Evolutionary conservation across 1,140 invertebrate species (phyloP), one percentile per base, ranked within the genome.

Genomic region (Riptortus pedestris): DNA sequence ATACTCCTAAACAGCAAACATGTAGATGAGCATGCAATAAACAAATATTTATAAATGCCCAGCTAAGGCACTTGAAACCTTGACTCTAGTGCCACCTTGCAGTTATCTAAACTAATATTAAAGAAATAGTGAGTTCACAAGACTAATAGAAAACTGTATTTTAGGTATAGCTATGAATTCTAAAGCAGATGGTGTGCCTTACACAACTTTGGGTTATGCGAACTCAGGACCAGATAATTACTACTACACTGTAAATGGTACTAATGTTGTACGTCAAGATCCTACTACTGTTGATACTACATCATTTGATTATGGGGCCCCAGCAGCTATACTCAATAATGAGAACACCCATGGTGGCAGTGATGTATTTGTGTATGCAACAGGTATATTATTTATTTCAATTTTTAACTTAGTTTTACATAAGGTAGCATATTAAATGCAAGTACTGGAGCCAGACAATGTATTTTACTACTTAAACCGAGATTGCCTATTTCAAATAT

Each of bases 281-380:
- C 85, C 87, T 0, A 75, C 73, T 0, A 63, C 71, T 2, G 72
- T 78, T 12, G 77, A 89, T 63, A 85, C 84, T 0, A 79, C 77
- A 9, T 76, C 78, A 65, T 86, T 81, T 70, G 79, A 81, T 47
- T 93, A 90, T 70, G 80, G 82, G n/a, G 87, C 90, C 69, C 83
- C 88, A 69, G 81, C 87, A 0, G 80, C 78, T 0, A 81, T 93
- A 20, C 78, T 83, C 43, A 77, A 84, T 24, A 80, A 86, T 66
- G 86, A 87, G 68, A 86, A 86, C 70, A 78, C 81, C 55, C 91
- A 94, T 70, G 85, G 86, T 1, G 91, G 90, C 2, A 84, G 86
- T 26, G 91, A 95, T 74, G 90, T 93, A 0, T 78, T 81, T 16
- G 79, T 93, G 66, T 93, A 90, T 75, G 89, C 90, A 28, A 81